Base-by-base conservation (phyloP, 2,888 invertebrate species). In the Vannuccia rotundouncinata region DNA sequence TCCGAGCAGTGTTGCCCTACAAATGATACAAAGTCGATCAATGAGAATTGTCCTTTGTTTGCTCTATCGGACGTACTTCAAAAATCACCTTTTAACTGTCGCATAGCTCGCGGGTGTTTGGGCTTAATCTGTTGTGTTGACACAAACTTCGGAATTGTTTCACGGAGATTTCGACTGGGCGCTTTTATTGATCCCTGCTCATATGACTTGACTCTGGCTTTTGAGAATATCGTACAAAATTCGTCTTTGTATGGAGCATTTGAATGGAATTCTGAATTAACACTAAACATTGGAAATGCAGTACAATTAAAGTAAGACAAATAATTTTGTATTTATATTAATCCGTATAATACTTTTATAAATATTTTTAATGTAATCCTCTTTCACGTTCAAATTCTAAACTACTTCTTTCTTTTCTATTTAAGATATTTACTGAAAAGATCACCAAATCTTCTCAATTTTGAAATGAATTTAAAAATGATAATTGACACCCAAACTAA, bases 131-230 rank as follows among this genome's bases (percentile, higher is more conserved):
- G 83, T 77, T 83, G 83, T 78, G 74, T 82, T 13, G 81, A 82
- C 27, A 59, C 82, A 0, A 76, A 27, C 25, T 29, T 77, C 81
- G 31, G 31, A 82, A n/a, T 77, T 1, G 10, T 1, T 22, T 45
- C 10, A 1, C 28, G 77, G 27, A 77, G 82, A 10, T 82, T 84
- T 66, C 82, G 82, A 45, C 73, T 82, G 25, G 81, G 80, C 30
- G 66, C 84, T 1, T 81, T 82, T 22, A 74, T 84, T 22, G 82
- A 84, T 76, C 82, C 83, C 0, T 84, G 84, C 79, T 81, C 83
- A 27, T 84, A 82, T 73, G 78, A 59, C 1, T 81, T 84, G 1
- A 76, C 81, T 25, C 81, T 84, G 5, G 83, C 83, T 22, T 83
- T 84, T 31, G 84, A 84, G 80, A 83, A 83, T 10, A 81, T 82